Percentiles rank a stretch among this genome's conserved stretches.
phyloP scores from a whole-genome alignment of 2,113 vertebrate genomes.

The Epinephelus lanceolatus region DNA sequence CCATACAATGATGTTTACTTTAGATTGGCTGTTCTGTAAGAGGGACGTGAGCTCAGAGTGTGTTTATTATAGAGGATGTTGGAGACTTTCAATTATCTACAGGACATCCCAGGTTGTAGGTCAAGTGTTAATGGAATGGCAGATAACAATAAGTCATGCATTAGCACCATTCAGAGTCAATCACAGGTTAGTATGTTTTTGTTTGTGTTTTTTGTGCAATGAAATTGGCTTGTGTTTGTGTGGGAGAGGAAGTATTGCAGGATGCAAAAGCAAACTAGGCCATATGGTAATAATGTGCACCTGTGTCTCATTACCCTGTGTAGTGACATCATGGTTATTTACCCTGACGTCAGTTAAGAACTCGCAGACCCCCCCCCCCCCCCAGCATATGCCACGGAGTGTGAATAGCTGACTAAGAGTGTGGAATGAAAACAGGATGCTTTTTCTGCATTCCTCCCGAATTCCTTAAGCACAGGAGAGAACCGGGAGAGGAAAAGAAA shows the following conservation, averaged over 20 bases:
- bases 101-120: constrained; percentile 47
- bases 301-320: constrained; percentile 29
- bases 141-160: not conserved
- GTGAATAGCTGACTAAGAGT: constrained; percentile 75
- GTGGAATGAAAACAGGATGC: constrained; percentile 89
- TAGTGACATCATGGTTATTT: constrained; percentile 27
- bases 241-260: not conserved
- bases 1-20: constrained; percentile 68
- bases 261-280: not conserved
- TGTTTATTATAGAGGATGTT: constrained; percentile 62
- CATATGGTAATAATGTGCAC: not conserved
- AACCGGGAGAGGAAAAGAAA: constrained; percentile 72
- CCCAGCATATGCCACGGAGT: constrained; percentile 1
- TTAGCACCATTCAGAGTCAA: constrained; percentile 2
- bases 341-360: constrained; percentile 53
- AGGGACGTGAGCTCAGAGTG: constrained; percentile 36
- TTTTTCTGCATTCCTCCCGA: constrained; percentile 84
- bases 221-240: not conserved
- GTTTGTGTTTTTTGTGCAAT: not conserved
- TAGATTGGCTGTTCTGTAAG: constrained; percentile 51
- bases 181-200: not conserved
- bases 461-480: constrained; percentile 79
- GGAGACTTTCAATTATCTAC: constrained; percentile 49
- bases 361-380: constrained; percentile 10
- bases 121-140: constrained; percentile 37